Base-by-base conservation (phyloP, 2,113 vertebrate species). In the Chaetops frenatus region DNA sequence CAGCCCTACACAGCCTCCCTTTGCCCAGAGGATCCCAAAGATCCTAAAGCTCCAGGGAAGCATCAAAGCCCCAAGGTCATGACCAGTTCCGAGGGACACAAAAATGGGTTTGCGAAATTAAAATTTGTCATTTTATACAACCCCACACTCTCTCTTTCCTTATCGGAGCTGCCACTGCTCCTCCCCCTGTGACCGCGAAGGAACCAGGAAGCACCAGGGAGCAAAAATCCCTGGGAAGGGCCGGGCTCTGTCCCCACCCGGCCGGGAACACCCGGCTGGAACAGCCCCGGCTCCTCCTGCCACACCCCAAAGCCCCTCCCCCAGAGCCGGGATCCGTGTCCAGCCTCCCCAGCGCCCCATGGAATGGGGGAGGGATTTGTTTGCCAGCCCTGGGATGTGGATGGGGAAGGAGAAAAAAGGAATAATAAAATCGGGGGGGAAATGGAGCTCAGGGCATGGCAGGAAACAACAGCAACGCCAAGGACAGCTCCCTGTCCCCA, bases 71-170 rank as follows among this genome's bases (percentile, higher is more conserved):
- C 31, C 9, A 6, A 18, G 77, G 45, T 29, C 0, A 1, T 1
- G 5, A 0, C 27, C 10, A 2, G 21, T 17, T 15, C 31, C 0
- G 3, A 24, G 5, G 9, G 1, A 23, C 31, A 14, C 38, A 15
- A 1, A 19, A 66, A 4, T 1, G 3, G 22, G 15, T 10, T 17
- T 14, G 6, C 3, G 4, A 23, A 65, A 50, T 31, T 8, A 8
- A 5, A 20, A 13, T 6, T 1, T 8, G 7, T 8, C 6, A 2
- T 29, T 72, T 81, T 45, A 14, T 9, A 65, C 23, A n/a, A 17
- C 6, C 17, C 17, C 50, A 17, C 7, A 1, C 2, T 3, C 70
- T 13, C n/a, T 23, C 36, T 18, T 42, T 16, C 3, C 36, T 72
- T 42, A 48, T 25, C 21, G 3, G 23, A 53, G 53, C 84, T 15